Conservation (phyloP, 2,113 vertebrate species). For the mouse (Mus musculus) region DNA sequence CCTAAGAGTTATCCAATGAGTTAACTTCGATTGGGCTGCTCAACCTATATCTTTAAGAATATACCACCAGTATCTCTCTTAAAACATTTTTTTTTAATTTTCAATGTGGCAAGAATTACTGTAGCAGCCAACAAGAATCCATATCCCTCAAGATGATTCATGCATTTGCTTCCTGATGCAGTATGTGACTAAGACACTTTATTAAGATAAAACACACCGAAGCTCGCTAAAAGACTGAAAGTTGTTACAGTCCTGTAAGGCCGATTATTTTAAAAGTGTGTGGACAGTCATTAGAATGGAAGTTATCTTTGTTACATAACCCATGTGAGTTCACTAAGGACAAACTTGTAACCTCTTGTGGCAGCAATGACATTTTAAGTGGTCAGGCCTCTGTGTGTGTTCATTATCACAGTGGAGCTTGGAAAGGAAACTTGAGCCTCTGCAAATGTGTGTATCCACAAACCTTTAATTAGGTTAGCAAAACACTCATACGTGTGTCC, state of each 20-base stretch:
- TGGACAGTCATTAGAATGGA: conserved; percentile 35
- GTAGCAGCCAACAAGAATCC: conserved; percentile 53
- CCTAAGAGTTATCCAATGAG: not conserved
- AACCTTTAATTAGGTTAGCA: conserved; percentile 67
- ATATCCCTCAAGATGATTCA: conserved; percentile 6
- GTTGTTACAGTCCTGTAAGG: not conserved
- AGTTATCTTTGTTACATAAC: conserved; percentile 21
- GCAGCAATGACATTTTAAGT: conserved; percentile 46
- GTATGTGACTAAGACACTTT: conserved; percentile 22
- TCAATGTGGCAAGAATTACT: conserved; percentile 48
- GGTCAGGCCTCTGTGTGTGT: not conserved
- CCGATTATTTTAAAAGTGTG: not conserved
- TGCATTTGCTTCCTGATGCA: conserved; percentile 1
- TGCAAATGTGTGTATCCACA: not conserved
- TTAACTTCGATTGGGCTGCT: not conserved
- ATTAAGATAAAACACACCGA: conserved; percentile 45
- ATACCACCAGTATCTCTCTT: conserved; percentile 45
- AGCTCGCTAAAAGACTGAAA: not conserved
- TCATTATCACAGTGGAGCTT: not conserved
- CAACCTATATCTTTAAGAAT: not conserved
- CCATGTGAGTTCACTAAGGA: not conserved
- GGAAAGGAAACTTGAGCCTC: not conserved
- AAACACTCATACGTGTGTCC: conserved; percentile 34
- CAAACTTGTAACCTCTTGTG: not conserved
- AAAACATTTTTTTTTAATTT: conserved; percentile 31